These are phyloP conservation scores for Trisateles emortualis DNA, from an alignment of 2,888 invertebrate species.

Conservation along the genomic window DNA sequence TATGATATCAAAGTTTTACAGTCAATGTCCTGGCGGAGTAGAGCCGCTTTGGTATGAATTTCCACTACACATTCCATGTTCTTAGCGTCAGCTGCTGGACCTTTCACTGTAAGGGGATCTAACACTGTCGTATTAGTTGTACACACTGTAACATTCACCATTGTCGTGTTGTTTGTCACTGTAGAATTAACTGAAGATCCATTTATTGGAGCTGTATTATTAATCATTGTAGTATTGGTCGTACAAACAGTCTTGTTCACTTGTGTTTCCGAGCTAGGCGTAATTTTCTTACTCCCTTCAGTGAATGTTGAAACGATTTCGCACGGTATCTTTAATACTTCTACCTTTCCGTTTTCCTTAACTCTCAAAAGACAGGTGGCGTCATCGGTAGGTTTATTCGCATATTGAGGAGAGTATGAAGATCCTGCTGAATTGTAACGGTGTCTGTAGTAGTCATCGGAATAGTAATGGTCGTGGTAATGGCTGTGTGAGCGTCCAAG, in stretches of 20 bases:
- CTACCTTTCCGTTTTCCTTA: conserved; percentile 62
- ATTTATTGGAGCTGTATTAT: conserved; percentile 36
- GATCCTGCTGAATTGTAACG: conserved; percentile 56
- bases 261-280: conserved; percentile 42
- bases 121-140: conserved; percentile 53
- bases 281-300: conserved; percentile 59
- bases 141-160: conserved; percentile 57
- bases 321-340: conserved; percentile 74
- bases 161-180: conserved; percentile 42
- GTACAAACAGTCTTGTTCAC: conserved; percentile 65
- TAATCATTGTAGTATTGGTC: conserved; percentile 60
- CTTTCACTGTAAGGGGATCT: conserved; percentile 70
- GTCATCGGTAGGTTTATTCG: conserved; percentile 51
- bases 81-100: conserved; percentile 57
- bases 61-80: conserved; percentile 71
- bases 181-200: conserved; percentile 17
- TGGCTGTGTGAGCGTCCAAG: conserved; percentile 73
- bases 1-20: conserved; percentile 68
- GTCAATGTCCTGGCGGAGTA: conserved; percentile 63
- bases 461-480: conserved; percentile 71
- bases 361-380: conserved; percentile 72
- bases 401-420: conserved; percentile 32
- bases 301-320: conserved; percentile 81
- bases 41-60: conserved; percentile 61
- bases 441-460: conserved; percentile 74